Base-by-base conservation (phyloP, 2,113 vertebrate species). In the Phaethornis superciliosus region DNA sequence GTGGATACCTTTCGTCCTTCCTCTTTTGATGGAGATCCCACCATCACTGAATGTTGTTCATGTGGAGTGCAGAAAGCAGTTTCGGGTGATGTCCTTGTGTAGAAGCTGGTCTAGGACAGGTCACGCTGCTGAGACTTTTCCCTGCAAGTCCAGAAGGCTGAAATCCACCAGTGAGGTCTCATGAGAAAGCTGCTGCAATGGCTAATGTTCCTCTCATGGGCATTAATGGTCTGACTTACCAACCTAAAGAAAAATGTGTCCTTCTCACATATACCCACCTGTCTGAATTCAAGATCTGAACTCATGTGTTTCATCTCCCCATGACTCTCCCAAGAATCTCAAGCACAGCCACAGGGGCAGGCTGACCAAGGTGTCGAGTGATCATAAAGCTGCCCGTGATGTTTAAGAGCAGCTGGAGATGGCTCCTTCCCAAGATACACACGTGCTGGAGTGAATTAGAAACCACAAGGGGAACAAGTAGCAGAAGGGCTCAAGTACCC, bases 331-430 rank as follows among this genome's bases (percentile, higher is more conserved):
- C 0, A 8, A 33, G 42, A 33, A 58, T 23, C n/a, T 59, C 40
- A 32, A 72, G 27, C 42, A 13, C 40, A n/a, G 59, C 17, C 55
- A 16, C 5, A 33, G 33, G 40, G n/a, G 23, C 19, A 58, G 40
- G n/a, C 30, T 60, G 37, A 30, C 10, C 44, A 16, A 47, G 23
- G 20, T 9, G 27, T 0, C 0, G 0, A 32, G 54, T 0, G 0
- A 54, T 28, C 11, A 26, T 19, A 62, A 46, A 86, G 46, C 26
- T 75, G 20, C 7, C 42, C 0, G 1, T 32, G 49, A 63, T 27
- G 24, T 28, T 64, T 24, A 52, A 42, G 27, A 68, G 60, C 56
- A 68, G 30, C 21, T 70, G 83, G 51, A 86, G 27, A 12, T 44
- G 35, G 5, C 13, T 15, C 32, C 42, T 60, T 63, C 44, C 32